Conservation (phyloP, 2,113 vertebrate species). For the Entosphenus tridentatus region DNA sequence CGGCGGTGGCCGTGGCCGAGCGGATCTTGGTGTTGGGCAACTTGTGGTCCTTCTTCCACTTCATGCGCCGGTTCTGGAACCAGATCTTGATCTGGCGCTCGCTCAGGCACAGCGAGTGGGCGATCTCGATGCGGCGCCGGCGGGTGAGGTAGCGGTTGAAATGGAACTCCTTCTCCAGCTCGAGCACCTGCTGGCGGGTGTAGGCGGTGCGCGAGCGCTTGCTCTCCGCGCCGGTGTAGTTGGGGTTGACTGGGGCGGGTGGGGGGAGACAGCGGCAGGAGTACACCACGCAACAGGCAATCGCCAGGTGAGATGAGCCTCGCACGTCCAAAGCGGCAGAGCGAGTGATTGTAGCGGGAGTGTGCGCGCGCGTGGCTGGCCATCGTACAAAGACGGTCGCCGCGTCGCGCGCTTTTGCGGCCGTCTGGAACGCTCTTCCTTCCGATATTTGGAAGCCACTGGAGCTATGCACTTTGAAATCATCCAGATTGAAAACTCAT, state of each 20-base stretch:
- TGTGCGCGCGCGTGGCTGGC: background rate
- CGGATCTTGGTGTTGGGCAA: conserved; percentile 5
- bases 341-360: background rate
- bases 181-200: conserved; percentile 5
- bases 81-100: conserved; percentile 6
- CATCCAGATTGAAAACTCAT: background rate
- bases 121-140: conserved; percentile 4
- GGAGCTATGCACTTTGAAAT: background rate
- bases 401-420: background rate
- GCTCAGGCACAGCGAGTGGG: conserved; percentile 4
- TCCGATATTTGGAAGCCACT: background rate
- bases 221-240: conserved; percentile 4
- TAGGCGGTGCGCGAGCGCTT: conserved; percentile 2
- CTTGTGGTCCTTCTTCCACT: conserved; percentile 6
- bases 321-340: background rate
- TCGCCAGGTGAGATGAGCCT: background rate
- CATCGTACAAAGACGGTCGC: background rate
- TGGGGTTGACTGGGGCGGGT: background rate
- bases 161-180: conserved; percentile 3
- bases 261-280: background rate
- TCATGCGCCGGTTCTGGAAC: conserved; percentile 5
- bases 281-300: background rate
- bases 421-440: background rate
- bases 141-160: conserved; percentile 6
- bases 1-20: background rate